Conservation (phyloP, 2,113 vertebrate genomes). For the Alouatta palliata region DNA sequence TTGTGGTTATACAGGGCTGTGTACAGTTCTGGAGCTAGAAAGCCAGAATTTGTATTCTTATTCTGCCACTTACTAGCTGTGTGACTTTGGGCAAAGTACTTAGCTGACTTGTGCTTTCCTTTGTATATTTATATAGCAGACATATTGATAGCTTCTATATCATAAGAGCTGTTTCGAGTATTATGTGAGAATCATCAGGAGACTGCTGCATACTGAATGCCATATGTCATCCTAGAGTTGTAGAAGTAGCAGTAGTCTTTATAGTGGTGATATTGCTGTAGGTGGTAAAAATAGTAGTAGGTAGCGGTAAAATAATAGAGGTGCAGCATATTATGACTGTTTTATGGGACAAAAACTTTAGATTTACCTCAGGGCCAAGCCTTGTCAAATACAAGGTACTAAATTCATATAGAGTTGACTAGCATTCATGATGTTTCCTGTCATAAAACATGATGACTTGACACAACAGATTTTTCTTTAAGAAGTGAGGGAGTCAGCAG, state of each 20-base stretch:
- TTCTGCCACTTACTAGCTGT: background rate
- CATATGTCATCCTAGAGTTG: background rate
- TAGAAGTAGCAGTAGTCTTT: background rate
- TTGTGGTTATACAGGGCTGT: too few species aligned
- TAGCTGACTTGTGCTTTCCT: background rate
- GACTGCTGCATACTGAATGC: background rate
- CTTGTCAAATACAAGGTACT: too few species aligned
- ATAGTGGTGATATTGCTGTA: accelerated
- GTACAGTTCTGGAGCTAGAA: background rate
- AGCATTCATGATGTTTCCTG: too few species aligned
- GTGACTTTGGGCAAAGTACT: background rate
- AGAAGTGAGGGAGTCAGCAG: too few species aligned
- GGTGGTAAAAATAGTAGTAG: background rate
- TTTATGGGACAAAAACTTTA: too few species aligned
- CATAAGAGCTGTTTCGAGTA: background rate
- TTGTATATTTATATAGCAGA: background rate
- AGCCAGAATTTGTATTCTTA: background rate
- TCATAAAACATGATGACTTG: too few species aligned
- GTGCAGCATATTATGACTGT: background rate
- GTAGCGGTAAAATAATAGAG: background rate
- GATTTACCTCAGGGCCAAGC: too few species aligned
- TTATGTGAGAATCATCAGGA: background rate
- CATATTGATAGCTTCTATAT: background rate
- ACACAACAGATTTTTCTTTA: too few species aligned
- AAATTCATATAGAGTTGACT: too few species aligned